These are phyloP conservation scores for Spilosoma lubricipeda DNA, from an alignment of 2,888 invertebrate species.

Conservation along the genomic window DNA sequence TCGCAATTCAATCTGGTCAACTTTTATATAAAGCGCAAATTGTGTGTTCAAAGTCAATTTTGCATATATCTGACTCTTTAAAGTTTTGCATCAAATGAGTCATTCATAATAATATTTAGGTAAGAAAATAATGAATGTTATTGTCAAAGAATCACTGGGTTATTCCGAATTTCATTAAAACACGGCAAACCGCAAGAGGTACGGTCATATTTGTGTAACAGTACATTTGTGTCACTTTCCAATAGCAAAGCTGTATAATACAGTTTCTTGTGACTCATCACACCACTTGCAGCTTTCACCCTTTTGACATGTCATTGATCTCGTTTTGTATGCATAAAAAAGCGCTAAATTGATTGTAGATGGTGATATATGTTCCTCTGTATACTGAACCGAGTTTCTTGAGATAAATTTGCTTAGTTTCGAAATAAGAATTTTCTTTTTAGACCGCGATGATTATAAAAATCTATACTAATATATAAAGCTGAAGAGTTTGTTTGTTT, in stretches of 20 bases:
- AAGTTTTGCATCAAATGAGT: background rate
- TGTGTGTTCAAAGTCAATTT: background rate
- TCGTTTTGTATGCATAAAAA: constrained; percentile 47
- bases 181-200: constrained; percentile 53
- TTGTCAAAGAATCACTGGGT: background rate
- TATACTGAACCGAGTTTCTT: constrained; percentile 1
- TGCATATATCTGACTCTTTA: background rate
- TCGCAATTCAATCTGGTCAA: background rate
- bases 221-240: constrained; percentile 65
- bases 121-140: background rate
- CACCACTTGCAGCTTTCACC: constrained; percentile 58
- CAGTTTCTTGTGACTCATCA: constrained; percentile 56
- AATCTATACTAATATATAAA: too few relatives aligned
- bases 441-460: background rate
- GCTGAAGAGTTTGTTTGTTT: too few relatives aligned
- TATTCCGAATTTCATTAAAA: background rate
- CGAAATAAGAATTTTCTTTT: background rate
- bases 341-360: constrained; percentile 25
- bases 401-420: background rate
- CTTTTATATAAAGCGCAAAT: too few relatives aligned
- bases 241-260: constrained; percentile 58
- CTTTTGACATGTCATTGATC: constrained; percentile 63
- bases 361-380: constrained; percentile 35
- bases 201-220: constrained; percentile 61
- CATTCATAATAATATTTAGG: background rate